phyloP scores from a whole-genome alignment of 2,113 vertebrate genomes.

The Corapipo altera region DNA sequence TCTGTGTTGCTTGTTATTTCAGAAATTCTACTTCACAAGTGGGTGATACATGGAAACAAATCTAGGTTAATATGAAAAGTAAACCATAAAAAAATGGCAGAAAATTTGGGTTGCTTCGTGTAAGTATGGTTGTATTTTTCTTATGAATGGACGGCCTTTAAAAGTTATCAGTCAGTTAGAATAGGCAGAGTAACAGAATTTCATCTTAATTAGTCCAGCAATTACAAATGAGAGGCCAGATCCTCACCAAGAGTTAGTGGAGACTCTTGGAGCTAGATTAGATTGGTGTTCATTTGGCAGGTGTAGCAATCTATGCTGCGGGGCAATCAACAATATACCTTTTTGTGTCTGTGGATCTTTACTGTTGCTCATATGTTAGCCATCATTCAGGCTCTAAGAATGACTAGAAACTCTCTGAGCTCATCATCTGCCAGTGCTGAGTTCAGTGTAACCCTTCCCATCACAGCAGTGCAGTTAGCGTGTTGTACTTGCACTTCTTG shows the following conservation, averaged over 20 bases:
- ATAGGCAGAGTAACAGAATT: background rate
- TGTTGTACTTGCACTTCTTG: background rate
- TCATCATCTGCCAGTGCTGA: background rate
- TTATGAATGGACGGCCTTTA: background rate
- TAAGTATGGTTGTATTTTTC: background rate
- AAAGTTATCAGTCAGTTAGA: background rate
- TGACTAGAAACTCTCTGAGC: background rate
- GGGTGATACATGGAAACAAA: background rate
- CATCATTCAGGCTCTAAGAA: background rate
- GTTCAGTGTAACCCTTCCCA: background rate
- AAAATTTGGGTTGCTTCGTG: background rate
- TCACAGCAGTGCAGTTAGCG: background rate
- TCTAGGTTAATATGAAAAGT: background rate
- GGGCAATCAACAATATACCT: background rate
- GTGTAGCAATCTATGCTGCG: background rate
- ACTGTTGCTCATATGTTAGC: background rate
- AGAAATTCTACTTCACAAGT: background rate
- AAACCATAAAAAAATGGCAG: background rate
- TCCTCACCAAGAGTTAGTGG: background rate
- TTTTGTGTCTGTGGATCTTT: background rate
- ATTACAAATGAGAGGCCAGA: background rate
- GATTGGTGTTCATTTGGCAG: background rate
- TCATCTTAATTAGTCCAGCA: background rate
- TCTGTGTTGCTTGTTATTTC: background rate
- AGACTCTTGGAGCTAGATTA: background rate